Evolutionary conservation across 1,140 invertebrate species (phyloP), one percentile per base, ranked within the genome.

Genomic region (Galleria mellonella): DNA sequence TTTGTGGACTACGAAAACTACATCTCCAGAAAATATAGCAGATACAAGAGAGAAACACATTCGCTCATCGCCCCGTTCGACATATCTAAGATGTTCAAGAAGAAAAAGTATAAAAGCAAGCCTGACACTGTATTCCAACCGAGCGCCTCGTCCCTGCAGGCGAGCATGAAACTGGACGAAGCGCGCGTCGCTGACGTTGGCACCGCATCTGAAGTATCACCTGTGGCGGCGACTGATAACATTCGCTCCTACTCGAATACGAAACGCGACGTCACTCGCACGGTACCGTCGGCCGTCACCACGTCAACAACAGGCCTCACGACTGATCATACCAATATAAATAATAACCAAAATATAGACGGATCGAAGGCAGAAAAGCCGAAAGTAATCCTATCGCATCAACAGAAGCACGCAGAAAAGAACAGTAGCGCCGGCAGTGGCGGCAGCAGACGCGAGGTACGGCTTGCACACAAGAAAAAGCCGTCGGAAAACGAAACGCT

Each of bases 41-140:
- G 43, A 17, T 31, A 15, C 36, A 36, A 41, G 12, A 43, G 76
- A 9, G 71, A 68, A 12, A 56, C 77, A 0, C 68, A 77, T 10
- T 61, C 73, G 0, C 55, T 82, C 7, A 78, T 82, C 0, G 60
- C 62, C 0, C 56, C 77, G 0, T 82, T 78, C 37, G 77, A 82
- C 43, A 64, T 82, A 29, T 70, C 65, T 0, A 76, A 74, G 41
- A 61, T 78, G 27, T 72, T 73, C 9, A 75, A 68, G 33, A 77
- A 64, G 37, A 54, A 47, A 17, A 76, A 67, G 23, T 28, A 23
- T 7, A 55, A 49, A 27, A 51, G 23, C 11, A 52, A 42, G 12
- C 32, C 38, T 0, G 47, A 47, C 0, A 28, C 32, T 9, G 41
- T 14, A 1, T 13, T 17, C 2, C 33, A 33, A 5, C 70, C 62